Conservation (phyloP, 2,113 vertebrate genomes). For the Apteryx mantelli region DNA sequence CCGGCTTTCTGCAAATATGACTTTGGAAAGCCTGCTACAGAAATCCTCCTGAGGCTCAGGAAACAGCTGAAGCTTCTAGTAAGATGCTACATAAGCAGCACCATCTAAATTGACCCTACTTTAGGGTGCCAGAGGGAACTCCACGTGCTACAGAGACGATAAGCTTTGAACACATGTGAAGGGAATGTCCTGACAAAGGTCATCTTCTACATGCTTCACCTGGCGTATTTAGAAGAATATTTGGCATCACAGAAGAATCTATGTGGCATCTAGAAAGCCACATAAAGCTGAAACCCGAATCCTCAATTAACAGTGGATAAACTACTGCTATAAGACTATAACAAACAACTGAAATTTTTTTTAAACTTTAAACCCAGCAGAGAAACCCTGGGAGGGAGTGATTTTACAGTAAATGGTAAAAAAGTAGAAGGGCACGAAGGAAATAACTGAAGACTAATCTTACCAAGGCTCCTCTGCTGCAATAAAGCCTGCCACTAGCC, state of each 20-base stretch:
- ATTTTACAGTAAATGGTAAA: not conserved
- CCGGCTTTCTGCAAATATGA: not conserved
- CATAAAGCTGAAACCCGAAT: not conserved
- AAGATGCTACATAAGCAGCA: accelerated
- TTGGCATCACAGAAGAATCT: not conserved
- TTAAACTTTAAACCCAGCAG: not conserved
- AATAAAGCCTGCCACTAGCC: not conserved
- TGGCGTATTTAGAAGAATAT: not conserved
- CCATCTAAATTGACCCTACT: not conserved
- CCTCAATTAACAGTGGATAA: not conserved
- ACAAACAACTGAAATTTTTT: not conserved
- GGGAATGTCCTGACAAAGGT: not conserved
- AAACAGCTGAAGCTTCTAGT: not conserved
- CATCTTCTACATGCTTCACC: not conserved
- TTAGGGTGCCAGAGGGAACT: not conserved
- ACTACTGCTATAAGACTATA: not conserved
- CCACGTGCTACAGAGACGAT: accelerated
- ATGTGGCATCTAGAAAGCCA: not conserved
- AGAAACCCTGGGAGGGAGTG: not conserved
- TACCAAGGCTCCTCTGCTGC: not conserved
- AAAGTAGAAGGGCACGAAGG: not conserved
- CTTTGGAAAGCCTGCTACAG: not conserved
- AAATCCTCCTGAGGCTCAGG: accelerated
- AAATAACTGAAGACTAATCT: not conserved
- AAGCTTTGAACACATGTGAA: not conserved